Evolutionary conservation across 1,140 invertebrate species (phyloP).

Genomic region (Monomorium pharaonis): DNA sequence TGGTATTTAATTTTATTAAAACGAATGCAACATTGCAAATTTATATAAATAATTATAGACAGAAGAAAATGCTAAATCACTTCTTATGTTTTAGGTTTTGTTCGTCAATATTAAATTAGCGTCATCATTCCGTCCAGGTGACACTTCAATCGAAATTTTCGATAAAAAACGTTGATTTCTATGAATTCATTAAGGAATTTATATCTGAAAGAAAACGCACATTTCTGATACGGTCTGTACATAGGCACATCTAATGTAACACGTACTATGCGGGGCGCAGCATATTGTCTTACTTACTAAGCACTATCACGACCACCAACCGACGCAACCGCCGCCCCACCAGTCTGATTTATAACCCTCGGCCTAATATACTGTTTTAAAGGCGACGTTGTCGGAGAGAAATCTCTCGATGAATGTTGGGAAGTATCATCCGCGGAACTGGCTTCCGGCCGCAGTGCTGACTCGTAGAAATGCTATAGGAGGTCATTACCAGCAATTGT

Average conservation of each 20-base stretch:
- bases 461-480: conserved; percentile 49
- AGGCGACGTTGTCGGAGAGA: conserved; percentile 70
- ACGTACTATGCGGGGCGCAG: conserved; percentile 43
- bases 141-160: not conserved
- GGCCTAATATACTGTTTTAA: conserved; percentile 72
- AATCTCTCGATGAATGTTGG: conserved; percentile 72
- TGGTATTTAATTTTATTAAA: not conserved
- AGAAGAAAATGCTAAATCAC: no score
- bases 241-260: conserved; percentile 40
- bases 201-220: not conserved
- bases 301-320: conserved; percentile 61
- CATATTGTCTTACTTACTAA: conserved; percentile 72
- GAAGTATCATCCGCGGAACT: conserved; percentile 55
- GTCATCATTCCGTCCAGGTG: not conserved
- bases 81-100: no score
- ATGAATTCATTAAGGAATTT: not conserved
- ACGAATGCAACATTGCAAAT: not conserved
- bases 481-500: conserved; percentile 63
- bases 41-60: not conserved
- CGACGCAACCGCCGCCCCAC: not conserved
- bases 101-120: not conserved
- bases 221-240: conserved; percentile 41
- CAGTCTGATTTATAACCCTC: conserved; percentile 69
- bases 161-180: no score
- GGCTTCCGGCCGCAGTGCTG: conserved; percentile 42